Evolutionary conservation across 1,140 invertebrate species (phyloP).

Genomic region (Hyles euphorbiae): DNA sequence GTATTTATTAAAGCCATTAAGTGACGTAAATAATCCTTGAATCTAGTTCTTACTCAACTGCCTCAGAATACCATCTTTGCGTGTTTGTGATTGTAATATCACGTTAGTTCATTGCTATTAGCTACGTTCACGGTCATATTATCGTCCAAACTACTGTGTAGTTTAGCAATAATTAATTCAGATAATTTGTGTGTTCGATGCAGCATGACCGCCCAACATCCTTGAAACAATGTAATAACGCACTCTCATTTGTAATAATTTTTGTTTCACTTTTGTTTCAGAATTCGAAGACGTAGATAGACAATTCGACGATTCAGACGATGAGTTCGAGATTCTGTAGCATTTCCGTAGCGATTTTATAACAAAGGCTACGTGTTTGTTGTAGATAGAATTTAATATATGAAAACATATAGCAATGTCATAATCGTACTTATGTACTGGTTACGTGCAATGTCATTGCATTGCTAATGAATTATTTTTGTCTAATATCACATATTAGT

Average conservation of each 20-base stretch:
- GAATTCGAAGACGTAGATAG: constrained; percentile 74
- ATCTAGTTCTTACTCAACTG: no score
- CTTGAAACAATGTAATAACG: background rate
- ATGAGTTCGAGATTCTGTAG: constrained; percentile 76
- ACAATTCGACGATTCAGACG: constrained; percentile 75
- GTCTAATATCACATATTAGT: constrained; percentile 1
- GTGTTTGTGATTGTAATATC: no score
- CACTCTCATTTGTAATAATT: constrained; percentile 1
- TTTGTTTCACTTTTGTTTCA: constrained; percentile 41
- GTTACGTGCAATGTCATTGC: background rate
- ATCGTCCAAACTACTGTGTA: no score
- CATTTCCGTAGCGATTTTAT: no score
- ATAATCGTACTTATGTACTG: constrained; percentile 11
- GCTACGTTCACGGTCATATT: no score
- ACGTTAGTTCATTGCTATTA: no score
- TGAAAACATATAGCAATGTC: background rate
- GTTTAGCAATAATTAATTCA: no score
- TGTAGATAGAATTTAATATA: constrained; percentile 14
- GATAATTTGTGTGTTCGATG: no score
- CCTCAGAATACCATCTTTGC: no score
- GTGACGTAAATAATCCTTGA: no score
- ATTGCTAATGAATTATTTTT: background rate
- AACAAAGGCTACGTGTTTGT: background rate
- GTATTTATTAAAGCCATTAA: no score
- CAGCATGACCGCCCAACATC: no score